Conservation (phyloP, 2,888 invertebrate genomes). For the Ochropleura leucogaster region DNA sequence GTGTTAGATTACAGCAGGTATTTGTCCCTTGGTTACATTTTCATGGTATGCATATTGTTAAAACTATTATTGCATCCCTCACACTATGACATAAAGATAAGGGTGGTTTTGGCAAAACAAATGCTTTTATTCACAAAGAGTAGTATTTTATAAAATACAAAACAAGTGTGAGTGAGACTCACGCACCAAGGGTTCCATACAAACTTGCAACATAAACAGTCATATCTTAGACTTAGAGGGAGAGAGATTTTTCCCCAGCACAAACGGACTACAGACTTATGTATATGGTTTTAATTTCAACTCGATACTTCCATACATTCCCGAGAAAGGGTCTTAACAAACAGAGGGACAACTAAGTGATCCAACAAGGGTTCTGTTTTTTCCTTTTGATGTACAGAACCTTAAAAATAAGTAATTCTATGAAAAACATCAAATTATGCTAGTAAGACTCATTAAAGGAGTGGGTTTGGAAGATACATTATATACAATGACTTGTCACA, state of each 20-base stretch:
- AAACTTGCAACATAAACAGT: too few species aligned
- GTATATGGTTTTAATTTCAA: too few species aligned
- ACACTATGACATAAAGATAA: conserved; percentile 13
- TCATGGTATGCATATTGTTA: background rate
- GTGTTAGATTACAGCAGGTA: conserved; percentile 16
- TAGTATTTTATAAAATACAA: background rate
- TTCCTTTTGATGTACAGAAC: too few species aligned
- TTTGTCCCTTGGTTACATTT: background rate
- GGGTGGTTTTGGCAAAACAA: background rate
- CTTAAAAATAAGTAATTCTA: background rate
- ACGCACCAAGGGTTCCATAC: too few species aligned
- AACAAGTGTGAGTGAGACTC: too few species aligned
- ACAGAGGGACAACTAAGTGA: too few species aligned
- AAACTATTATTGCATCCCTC: conserved; percentile 20
- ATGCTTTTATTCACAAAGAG: background rate
- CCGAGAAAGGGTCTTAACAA: too few species aligned
- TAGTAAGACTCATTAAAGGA: background rate
- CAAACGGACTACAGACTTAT: too few species aligned
- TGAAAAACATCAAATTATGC: background rate
- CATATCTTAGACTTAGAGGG: too few species aligned
- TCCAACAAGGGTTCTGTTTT: too few species aligned
- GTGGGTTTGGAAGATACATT: background rate
- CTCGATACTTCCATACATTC: too few species aligned
- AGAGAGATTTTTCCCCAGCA: too few species aligned
- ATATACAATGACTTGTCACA: background rate